These are phyloP conservation scores for Acanthiza pusilla DNA, from an alignment of 2,797 vertebrate genomes.

Conservation along the genomic window DNA sequence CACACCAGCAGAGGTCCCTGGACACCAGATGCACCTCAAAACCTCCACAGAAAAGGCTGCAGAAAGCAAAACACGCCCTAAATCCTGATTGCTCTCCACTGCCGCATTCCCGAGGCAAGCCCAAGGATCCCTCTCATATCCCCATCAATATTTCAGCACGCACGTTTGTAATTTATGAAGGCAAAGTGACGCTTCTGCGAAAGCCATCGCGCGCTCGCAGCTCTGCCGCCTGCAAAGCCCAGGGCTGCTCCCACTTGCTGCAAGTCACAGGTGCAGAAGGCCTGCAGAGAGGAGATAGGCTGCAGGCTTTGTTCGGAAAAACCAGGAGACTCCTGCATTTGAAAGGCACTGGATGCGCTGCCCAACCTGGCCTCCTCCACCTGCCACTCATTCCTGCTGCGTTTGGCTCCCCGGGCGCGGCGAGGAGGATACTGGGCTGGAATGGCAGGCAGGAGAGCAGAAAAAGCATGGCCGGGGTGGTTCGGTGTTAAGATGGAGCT, in stretches of 20 bases:
- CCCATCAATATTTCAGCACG: not conserved
- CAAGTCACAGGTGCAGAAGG: not conserved
- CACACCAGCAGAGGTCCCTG: not conserved
- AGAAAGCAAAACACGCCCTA: not conserved
- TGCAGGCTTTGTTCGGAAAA: not conserved
- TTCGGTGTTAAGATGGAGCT: not conserved
- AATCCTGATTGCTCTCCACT: not conserved
- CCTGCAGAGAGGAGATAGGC: not conserved
- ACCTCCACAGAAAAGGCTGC: not conserved
- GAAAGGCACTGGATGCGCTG: not conserved
- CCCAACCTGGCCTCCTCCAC: not conserved
- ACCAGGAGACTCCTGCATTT: not conserved
- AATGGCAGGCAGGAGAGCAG: not conserved
- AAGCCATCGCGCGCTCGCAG: not conserved
- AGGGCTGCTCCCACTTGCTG: not conserved
- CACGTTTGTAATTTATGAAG: not conserved
- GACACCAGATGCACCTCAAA: not conserved
- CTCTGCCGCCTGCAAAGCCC: not conserved
- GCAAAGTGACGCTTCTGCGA: not conserved
- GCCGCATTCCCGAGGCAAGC: not conserved
- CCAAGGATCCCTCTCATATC: not conserved
- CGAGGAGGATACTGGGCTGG: not conserved
- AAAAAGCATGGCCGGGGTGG: accelerated
- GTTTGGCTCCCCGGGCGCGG: not conserved
- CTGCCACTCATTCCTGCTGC: not conserved